Evolutionary conservation across 2,797 vertebrate genomes (phyloP), one percentile per base, ranked within the genome.

Genomic region (Benthosema pterotum): DNA sequence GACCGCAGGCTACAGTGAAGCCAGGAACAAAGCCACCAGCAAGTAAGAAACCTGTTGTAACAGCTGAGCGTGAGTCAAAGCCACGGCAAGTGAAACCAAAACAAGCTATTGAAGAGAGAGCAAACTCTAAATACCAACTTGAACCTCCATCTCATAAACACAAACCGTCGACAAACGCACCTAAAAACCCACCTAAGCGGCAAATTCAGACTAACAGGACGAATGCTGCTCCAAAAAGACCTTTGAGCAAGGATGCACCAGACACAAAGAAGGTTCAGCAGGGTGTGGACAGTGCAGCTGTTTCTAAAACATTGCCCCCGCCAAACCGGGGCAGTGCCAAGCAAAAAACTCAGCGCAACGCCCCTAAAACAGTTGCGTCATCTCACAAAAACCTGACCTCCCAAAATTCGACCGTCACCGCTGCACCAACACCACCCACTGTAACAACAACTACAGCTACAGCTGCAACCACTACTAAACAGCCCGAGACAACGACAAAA

Each of bases 91-190:
- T 68, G 64, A 70, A 71, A 63, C 59, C 42, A 45, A 76, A 60
- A 38, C 65, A 70, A 63, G 65, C 49, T 47, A 58, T 54, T 78
- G 65, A 79, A 52, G 58, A 83, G 5, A 47, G 63, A 59, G 46
- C 74, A 4, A 61, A 77, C 57, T 84, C 87, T 9, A 87, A 73
- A 75, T 91, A 92, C 78, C 90, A 92, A 66, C 57, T 93, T 57
- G 83, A 84, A 47, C 85, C 89, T 7, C 90, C 91, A 3, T 73
- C 85, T 66, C 83, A 86, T 69, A 83, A 67, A 45, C 45, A 64
- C 22, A 77, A 69, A 11, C 42, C 60, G 52, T 22, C 57, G 5
- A 15, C 28, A 12, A 47, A 64, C 16, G 25, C 14, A 45, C 51
- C 51, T 8, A 63, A 55, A 52, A 52, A 52, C 52, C 19, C 17